Evolutionary conservation across 2,113 vertebrate genomes (phyloP).

Genomic region (Agelaius tricolor): DNA sequence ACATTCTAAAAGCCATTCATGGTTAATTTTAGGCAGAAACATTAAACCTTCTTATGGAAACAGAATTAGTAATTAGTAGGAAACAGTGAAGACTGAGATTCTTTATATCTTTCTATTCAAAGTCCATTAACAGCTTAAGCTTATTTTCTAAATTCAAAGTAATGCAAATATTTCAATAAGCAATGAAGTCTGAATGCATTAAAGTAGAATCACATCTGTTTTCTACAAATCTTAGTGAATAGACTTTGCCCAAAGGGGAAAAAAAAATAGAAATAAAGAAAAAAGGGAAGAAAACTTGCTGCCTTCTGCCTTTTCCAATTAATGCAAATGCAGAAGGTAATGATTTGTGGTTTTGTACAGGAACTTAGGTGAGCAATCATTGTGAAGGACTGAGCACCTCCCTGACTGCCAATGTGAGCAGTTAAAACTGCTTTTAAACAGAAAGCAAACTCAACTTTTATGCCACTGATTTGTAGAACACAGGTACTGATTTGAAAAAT

Average conservation of each 20-base stretch:
- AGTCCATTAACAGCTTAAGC: slow-evolving; percentile 20
- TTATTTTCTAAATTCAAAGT: slow-evolving; percentile 42
- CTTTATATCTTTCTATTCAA: slow-evolving; percentile 14
- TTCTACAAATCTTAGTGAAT: slow-evolving; percentile 7
- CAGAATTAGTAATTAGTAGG: slow-evolving; percentile 46
- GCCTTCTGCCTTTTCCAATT: neutral
- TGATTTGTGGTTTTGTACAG: neutral
- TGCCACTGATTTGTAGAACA: neutral
- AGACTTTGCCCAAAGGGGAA: neutral
- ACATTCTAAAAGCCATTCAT: slow-evolving; percentile 33
- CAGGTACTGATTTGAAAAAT: neutral
- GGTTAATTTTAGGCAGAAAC: slow-evolving; percentile 38
- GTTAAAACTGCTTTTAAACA: neutral
- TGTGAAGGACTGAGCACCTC: neutral
- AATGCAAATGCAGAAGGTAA: neutral
- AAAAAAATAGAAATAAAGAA: neutral
- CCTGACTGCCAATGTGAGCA: neutral
- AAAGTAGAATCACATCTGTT: slow-evolving; percentile 15
- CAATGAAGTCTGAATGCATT: slow-evolving; percentile 15
- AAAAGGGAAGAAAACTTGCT: neutral
- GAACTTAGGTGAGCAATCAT: neutral
- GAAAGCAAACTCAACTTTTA: neutral
- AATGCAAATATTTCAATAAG: slow-evolving; percentile 40
- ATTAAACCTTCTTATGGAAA: slow-evolving; percentile 49
- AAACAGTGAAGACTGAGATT: neutral